Evolutionary conservation across 2,888 invertebrate genomes (phyloP).

Genomic region (Ormyrus nitidulus): DNA sequence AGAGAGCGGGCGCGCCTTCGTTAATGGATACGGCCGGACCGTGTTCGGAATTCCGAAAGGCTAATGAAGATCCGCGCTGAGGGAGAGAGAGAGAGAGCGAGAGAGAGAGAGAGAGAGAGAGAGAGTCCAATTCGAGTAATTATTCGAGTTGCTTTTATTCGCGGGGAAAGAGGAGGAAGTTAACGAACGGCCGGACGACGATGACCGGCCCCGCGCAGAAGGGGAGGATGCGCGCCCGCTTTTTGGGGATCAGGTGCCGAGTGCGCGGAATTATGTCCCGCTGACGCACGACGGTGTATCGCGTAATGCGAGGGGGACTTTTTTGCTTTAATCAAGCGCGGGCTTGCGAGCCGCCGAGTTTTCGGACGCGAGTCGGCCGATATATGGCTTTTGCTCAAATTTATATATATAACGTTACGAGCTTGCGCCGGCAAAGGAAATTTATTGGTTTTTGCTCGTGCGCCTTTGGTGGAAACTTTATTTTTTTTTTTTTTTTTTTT

Average conservation of each 20-base stretch:
- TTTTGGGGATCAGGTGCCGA: not conserved
- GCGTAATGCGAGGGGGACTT: too few relatives aligned
- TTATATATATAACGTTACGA: too few relatives aligned
- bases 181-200: constrained; percentile 24
- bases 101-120: not conserved
- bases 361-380: too few relatives aligned
- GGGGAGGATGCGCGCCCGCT: not conserved
- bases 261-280: not conserved
- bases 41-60: constrained; percentile 63
- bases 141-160: constrained; percentile 33
- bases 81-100: not conserved
- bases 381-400: too few relatives aligned
- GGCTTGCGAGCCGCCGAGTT: too few relatives aligned
- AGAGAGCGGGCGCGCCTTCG: constrained; percentile 40
- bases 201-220: too few relatives aligned
- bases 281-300: too few relatives aligned
- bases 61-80: constrained; percentile 64
- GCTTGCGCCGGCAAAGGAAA: too few relatives aligned
- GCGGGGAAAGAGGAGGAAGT: not conserved
- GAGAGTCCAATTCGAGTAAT: constrained; percentile 35
- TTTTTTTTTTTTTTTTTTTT: too few relatives aligned
- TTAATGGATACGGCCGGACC: constrained; percentile 64
- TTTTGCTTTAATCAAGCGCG: too few relatives aligned
- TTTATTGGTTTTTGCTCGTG: too few relatives aligned
- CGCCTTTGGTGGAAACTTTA: too few relatives aligned